Percentiles rank a stretch among this genome's conserved stretches.
phyloP scores from a whole-genome alignment of 2,888 invertebrate genomes.

The Dioctria linearis region DNA sequence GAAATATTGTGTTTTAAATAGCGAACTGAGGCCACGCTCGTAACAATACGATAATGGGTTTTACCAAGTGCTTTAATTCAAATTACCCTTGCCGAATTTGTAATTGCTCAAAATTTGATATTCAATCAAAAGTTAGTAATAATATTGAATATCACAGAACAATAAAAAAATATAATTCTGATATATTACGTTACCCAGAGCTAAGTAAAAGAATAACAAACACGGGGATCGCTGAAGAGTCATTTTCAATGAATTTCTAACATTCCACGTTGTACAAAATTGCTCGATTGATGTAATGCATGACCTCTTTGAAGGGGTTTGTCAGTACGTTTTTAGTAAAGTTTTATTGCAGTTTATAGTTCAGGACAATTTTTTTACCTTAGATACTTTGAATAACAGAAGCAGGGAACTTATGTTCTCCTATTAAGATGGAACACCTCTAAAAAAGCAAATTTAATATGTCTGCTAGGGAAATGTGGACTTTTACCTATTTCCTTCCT shows the following conservation, averaged over 20 bases:
- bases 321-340: slow-evolving; percentile 46
- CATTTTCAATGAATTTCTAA: too few species aligned
- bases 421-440: slow-evolving; percentile 21
- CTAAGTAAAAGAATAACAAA: too few species aligned
- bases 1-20: too few species aligned
- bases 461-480: slow-evolving; percentile 59
- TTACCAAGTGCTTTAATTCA: neutral
- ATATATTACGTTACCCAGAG: too few species aligned
- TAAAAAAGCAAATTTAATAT: slow-evolving; percentile 52
- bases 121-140: too few species aligned
- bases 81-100: slow-evolving; percentile 54
- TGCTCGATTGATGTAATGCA: slow-evolving; percentile 58
- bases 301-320: slow-evolving; percentile 46
- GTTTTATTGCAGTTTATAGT: slow-evolving; percentile 52
- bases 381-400: slow-evolving; percentile 56
- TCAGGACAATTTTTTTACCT: slow-evolving; percentile 52
- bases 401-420: slow-evolving; percentile 52
- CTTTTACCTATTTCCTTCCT: slow-evolving; percentile 56
- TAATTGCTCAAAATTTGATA: too few species aligned
- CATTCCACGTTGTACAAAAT: too few species aligned
- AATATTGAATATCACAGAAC: too few species aligned
- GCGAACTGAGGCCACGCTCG: too few species aligned
- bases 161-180: too few species aligned
- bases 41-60: slow-evolving; percentile 51
- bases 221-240: too few species aligned